phyloP scores from a whole-genome alignment of 2,113 vertebrate genomes.

The Lipophrys pholis region DNA sequence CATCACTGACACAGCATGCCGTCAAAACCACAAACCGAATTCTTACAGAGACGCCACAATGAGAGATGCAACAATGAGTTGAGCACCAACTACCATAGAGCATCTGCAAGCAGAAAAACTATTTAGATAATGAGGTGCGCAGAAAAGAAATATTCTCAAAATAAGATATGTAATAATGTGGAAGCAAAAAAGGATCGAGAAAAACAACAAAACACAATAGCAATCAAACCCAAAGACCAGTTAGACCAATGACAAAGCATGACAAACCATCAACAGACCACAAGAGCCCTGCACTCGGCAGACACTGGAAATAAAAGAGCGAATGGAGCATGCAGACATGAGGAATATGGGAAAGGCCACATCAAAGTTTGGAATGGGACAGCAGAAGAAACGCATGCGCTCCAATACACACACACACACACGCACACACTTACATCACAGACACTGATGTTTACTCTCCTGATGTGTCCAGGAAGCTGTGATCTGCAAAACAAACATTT shows the following conservation, averaged over 20 bases:
- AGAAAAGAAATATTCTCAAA: constrained; percentile 22
- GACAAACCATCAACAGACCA: constrained; percentile 37
- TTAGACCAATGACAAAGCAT: constrained; percentile 59
- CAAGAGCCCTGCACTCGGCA: constrained; percentile 40
- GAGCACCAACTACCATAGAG: constrained; percentile 2
- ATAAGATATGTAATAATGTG: constrained; percentile 26
- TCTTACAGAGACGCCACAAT: constrained; percentile 30
- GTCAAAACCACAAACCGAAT: constrained; percentile 58
- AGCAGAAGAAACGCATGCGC: constrained; percentile 32
- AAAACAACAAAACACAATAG: constrained; percentile 1
- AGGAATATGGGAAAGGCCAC: constrained; percentile 54
- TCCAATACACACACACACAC: too few species aligned
- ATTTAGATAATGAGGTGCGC: constrained; percentile 34
- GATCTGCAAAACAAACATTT: constrained; percentile 60
- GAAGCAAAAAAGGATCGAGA: not conserved
- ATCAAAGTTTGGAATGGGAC: constrained; percentile 48
- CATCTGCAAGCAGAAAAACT: constrained; percentile 15
- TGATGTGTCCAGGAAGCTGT: constrained; percentile 56
- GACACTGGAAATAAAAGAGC: constrained; percentile 49
- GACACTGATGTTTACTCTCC: constrained; percentile 44
- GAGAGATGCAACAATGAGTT: constrained; percentile 35
- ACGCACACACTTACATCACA: constrained; percentile 41
- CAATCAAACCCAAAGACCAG: constrained; percentile 22
- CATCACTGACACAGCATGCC: constrained; percentile 65
- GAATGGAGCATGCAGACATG: constrained; percentile 40